These are phyloP conservation scores for Rhopilema esculentum DNA, from an alignment of 30 jellyfish, hydroid and myxozoan genomes.

Conservation along the genomic window DNA sequence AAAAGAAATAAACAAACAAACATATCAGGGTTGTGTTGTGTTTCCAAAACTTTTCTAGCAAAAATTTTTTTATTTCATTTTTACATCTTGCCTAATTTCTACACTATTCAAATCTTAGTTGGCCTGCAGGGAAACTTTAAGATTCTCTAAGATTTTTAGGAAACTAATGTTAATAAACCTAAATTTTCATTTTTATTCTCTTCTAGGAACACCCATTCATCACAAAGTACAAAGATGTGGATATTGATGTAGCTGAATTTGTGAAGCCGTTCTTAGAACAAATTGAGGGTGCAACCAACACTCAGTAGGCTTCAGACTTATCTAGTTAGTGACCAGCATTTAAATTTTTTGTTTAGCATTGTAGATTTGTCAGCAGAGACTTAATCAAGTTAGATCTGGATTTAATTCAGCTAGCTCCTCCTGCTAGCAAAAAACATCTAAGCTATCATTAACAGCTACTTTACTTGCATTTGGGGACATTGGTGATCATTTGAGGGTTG, in stretches of 20 bases:
- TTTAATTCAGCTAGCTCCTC: not conserved
- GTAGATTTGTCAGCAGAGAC: not conserved
- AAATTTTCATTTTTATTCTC: not conserved
- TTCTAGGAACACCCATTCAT: conserved; percentile 65
- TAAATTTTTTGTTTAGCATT: not conserved
- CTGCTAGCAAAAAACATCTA: not conserved
- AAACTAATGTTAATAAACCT: not conserved
- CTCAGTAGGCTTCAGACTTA: not conserved
- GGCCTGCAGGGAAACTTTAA: not conserved
- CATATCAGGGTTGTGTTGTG: too few relatives aligned
- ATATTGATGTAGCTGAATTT: conserved; percentile 70
- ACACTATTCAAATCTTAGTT: too few relatives aligned
- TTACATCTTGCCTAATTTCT: too few relatives aligned
- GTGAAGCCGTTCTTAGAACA: conserved; percentile 61
- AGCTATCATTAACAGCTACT: not conserved
- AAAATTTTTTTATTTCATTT: too few relatives aligned
- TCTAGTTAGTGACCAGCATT: not conserved
- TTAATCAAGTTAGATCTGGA: not conserved
- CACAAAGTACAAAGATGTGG: conserved; percentile 38
- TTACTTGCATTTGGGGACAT: not conserved
- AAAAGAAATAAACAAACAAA: too few relatives aligned
- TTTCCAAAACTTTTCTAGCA: too few relatives aligned
- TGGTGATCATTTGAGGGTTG: not conserved
- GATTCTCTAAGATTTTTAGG: not conserved
- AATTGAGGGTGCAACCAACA: conserved; percentile 10